phyloP scores from a whole-genome alignment of 2,113 vertebrate genomes.

The Tupaia tana region DNA sequence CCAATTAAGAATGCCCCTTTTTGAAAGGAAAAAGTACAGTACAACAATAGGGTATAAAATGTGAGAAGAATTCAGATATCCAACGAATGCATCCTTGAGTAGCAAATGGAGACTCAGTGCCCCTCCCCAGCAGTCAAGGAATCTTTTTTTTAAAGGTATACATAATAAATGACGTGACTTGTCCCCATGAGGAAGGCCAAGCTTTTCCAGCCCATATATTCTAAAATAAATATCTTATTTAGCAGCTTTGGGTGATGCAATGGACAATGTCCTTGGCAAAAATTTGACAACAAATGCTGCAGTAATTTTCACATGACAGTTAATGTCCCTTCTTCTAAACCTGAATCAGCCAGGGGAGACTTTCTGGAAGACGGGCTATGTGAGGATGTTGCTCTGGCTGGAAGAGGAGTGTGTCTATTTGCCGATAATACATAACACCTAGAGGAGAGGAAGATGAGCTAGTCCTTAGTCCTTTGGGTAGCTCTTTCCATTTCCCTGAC shows the following conservation, averaged over 20 bases:
- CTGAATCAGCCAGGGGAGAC: background rate
- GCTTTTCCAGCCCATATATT: background rate
- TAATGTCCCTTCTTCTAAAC: background rate
- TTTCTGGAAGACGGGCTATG: background rate
- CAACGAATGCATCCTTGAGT: background rate
- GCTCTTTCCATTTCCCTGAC: background rate
- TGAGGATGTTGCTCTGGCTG: accelerated
- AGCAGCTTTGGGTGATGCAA: accelerated
- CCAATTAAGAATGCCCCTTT: background rate
- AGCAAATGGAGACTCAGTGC: background rate
- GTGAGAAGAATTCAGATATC: background rate
- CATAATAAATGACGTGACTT: background rate
- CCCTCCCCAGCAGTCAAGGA: background rate
- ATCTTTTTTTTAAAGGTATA: background rate
- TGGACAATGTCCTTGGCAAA: background rate
- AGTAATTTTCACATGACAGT: background rate
- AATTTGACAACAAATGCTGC: background rate
- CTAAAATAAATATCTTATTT: background rate
- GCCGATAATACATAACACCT: background rate
- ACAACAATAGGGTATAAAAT: background rate
- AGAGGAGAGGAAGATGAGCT: accelerated
- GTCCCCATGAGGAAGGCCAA: background rate
- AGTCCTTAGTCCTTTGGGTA: accelerated
- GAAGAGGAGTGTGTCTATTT: background rate
- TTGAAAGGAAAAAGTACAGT: background rate